A percentile compares a stretch with the other conserved stretches of the same genome.
phyloP scores from a whole-genome alignment of 2,888 invertebrate species.

The Lamellibrachia columna region DNA sequence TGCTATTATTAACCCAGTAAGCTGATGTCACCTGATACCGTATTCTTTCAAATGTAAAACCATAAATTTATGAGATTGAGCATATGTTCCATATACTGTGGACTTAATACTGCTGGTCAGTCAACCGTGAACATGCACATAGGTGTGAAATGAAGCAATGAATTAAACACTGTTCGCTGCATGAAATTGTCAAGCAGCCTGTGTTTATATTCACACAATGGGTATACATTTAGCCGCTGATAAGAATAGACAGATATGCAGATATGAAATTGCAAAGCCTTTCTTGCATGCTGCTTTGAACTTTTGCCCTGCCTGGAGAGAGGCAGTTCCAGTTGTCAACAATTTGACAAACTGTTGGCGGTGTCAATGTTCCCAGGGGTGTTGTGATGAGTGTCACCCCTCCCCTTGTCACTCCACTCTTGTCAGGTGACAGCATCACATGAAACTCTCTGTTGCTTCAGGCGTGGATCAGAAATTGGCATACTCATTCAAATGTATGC shows the following conservation, averaged over 20 bases:
- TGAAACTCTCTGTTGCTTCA: not conserved
- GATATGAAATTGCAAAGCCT: slow-evolving; percentile 10
- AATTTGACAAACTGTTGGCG: not conserved
- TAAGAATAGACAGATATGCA: not conserved
- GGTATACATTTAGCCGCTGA: not conserved
- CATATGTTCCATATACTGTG: not conserved
- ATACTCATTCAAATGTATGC: not conserved
- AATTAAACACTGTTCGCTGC: not conserved
- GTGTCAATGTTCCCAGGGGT: not conserved
- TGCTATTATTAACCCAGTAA: not conserved
- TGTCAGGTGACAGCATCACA: not conserved
- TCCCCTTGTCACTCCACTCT: not conserved
- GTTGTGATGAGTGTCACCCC: not conserved
- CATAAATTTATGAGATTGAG: not conserved
- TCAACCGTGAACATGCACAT: not conserved
- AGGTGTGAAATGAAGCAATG: not conserved
- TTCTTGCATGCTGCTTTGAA: not conserved
- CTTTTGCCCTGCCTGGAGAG: slow-evolving; percentile 6
- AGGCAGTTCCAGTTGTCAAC: not conserved
- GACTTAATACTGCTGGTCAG: not conserved
- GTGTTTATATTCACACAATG: not conserved
- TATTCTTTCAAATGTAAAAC: not conserved
- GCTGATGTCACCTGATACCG: not conserved
- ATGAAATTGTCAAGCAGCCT: not conserved
- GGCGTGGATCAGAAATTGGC: not conserved